Conservation (phyloP, 2,888 invertebrate species). For the Polydrusus tereticollis region DNA sequence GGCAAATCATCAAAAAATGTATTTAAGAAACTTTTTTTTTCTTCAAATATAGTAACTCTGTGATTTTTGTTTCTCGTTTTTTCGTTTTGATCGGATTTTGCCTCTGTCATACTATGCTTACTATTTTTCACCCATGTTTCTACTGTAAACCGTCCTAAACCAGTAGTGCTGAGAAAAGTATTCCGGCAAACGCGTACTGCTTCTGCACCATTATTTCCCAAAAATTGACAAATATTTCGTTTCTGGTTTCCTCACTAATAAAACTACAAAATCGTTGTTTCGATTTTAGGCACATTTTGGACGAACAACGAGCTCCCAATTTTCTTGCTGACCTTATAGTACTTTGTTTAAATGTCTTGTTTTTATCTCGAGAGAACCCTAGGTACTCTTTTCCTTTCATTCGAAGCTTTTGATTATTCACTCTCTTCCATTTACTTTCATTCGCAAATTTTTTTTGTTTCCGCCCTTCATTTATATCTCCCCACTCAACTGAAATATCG, state of each 20-base stretch:
- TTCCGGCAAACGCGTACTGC: slow-evolving; percentile 16
- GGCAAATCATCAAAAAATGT: slow-evolving; percentile 26
- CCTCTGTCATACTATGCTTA: slow-evolving; percentile 32
- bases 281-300: slow-evolving; percentile 36
- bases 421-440: slow-evolving; percentile 30
- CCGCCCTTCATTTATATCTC: slow-evolving; percentile 32
- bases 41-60: slow-evolving; percentile 20
- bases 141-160: slow-evolving; percentile 33
- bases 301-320: slow-evolving; percentile 37
- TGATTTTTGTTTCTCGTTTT: slow-evolving; percentile 26
- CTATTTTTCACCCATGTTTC: slow-evolving; percentile 39
- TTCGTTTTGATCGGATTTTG: slow-evolving; percentile 17
- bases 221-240: not conserved
- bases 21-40: slow-evolving; percentile 28
- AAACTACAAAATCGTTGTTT: not conserved
- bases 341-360: slow-evolving; percentile 40
- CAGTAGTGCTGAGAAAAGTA: slow-evolving; percentile 30
- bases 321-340: slow-evolving; percentile 43
- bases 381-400: slow-evolving; percentile 39
- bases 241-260: not conserved
- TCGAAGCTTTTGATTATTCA: slow-evolving; percentile 40
- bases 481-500: no score
- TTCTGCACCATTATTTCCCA: not conserved
- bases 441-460: slow-evolving; percentile 16
- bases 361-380: slow-evolving; percentile 30